phyloP scores from a whole-genome alignment of 1,140 invertebrate genomes.

The Pogonognathellus flavescens region DNA sequence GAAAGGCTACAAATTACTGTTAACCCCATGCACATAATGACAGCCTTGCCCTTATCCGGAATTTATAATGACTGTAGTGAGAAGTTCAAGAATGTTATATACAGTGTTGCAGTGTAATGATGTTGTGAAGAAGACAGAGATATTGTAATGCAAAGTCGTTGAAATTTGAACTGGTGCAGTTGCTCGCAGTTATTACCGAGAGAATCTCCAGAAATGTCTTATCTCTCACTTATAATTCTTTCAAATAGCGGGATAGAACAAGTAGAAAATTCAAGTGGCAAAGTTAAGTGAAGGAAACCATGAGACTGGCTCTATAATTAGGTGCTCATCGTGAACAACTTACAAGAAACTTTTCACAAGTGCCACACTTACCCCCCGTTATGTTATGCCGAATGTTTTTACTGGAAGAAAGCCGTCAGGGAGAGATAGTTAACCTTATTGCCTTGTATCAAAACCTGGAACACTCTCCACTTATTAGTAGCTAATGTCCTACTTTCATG shows the following conservation, averaged over 20 bases:
- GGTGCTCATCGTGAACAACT: conserved; percentile 42
- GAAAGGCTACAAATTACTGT: conserved; percentile 4
- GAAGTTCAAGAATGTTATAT: neutral
- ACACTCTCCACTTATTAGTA: too few relatives aligned
- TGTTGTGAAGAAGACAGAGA: conserved; percentile 2
- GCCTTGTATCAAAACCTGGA: too few relatives aligned
- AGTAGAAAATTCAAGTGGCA: conserved; percentile 41
- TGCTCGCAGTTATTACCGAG: conserved; percentile 18
- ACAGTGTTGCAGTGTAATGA: neutral
- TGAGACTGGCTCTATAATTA: conserved; percentile 31
- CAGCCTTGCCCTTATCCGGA: neutral
- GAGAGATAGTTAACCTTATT: too few relatives aligned
- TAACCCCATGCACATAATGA: neutral
- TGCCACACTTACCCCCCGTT: conserved; percentile 13
- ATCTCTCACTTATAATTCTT: conserved; percentile 37
- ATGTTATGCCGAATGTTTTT: conserved; percentile 7
- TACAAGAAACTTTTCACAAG: conserved; percentile 42
- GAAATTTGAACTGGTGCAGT: conserved; percentile 47
- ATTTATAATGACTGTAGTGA: conserved; percentile 19
- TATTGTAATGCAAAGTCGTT: conserved; percentile 43
- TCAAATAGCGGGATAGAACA: conserved; percentile 22
- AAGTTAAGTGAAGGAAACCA: conserved; percentile 48
- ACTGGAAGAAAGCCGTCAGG: too few relatives aligned
- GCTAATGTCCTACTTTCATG: too few relatives aligned
- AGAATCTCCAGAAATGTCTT: conserved; percentile 7